phyloP scores from a whole-genome alignment of 35 echinoderm and acorn worm species.

The Heliocidaris tuberculata region DNA sequence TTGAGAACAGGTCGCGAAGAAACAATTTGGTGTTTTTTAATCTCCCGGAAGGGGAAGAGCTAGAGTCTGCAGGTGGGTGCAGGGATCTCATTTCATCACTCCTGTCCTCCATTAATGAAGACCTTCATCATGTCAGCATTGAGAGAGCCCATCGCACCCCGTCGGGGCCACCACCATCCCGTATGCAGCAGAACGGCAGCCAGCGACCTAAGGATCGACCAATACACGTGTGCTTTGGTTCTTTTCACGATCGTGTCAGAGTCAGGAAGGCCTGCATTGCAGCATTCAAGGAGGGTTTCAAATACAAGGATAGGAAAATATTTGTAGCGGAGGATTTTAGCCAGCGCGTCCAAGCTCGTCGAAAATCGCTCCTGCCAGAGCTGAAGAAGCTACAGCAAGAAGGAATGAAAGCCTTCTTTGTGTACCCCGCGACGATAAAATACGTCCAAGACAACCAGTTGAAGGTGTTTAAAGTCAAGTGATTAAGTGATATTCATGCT shows the following conservation, averaged over 20 bases:
- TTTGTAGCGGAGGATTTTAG: constrained; percentile 31
- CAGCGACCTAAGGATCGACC: not conserved
- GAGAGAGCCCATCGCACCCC: not conserved
- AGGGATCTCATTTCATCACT: constrained; percentile 12
- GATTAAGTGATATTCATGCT: no score
- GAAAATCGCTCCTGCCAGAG: not conserved
- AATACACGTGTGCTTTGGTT: constrained; percentile 13
- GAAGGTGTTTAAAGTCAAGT: no score
- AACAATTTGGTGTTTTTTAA: constrained; percentile 16
- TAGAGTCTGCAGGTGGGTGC: not conserved
- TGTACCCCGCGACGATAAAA: no score
- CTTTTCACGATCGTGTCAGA: constrained; percentile 18
- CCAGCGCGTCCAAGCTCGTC: not conserved
- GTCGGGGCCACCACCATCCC: not conserved
- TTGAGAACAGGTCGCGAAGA: constrained; percentile 5
- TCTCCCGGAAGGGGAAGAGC: not conserved
- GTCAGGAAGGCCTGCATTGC: not conserved
- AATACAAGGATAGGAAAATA: constrained; percentile 19
- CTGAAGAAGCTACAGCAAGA: constrained; percentile 8
- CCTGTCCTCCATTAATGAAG: not conserved
- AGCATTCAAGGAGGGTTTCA: constrained; percentile 15
- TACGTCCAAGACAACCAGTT: no score
- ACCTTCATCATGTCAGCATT: not conserved
- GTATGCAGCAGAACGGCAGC: not conserved
- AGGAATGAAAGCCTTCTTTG: no score